Conservation (phyloP, 2,888 invertebrate genomes). For the Lochmaea crataegi region DNA sequence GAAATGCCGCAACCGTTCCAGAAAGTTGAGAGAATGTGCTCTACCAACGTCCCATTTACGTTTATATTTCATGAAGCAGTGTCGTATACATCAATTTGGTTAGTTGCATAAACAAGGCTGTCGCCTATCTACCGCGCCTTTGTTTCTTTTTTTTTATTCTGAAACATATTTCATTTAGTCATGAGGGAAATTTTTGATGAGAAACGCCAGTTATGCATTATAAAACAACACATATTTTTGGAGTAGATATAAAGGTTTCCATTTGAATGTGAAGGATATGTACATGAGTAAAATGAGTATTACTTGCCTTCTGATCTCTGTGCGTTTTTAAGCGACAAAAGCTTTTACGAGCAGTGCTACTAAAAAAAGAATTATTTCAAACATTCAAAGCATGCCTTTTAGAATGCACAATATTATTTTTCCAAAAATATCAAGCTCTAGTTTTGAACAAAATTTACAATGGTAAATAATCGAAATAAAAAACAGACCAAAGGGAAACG, state of each 20-base stretch:
- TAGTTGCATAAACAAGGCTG: constrained; percentile 26
- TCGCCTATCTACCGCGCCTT: constrained; percentile 2
- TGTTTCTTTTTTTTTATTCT: neutral
- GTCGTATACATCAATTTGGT: constrained; percentile 32
- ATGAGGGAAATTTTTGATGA: constrained; percentile 17
- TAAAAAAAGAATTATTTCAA: neutral
- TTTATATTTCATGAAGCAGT: constrained; percentile 32
- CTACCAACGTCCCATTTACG: constrained; percentile 15
- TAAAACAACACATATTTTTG: constrained; percentile 9
- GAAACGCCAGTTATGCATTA: constrained; percentile 18
- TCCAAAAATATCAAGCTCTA: too few species aligned
- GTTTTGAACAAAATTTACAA: too few species aligned
- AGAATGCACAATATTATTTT: too few species aligned
- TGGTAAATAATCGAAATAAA: too few species aligned
- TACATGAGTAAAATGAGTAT: neutral
- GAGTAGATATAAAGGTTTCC: neutral
- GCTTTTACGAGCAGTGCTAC: neutral
- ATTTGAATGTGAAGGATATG: neutral
- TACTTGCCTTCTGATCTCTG: neutral
- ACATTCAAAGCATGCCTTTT: neutral
- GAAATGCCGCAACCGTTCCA: constrained; percentile 10
- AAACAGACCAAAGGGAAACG: too few species aligned
- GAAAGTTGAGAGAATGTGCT: constrained; percentile 26
- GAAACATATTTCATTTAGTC: constrained; percentile 24
- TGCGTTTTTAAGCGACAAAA: neutral